Conservation (phyloP, 1,140 invertebrate species). For the Trichonephila clavipes region DNA sequence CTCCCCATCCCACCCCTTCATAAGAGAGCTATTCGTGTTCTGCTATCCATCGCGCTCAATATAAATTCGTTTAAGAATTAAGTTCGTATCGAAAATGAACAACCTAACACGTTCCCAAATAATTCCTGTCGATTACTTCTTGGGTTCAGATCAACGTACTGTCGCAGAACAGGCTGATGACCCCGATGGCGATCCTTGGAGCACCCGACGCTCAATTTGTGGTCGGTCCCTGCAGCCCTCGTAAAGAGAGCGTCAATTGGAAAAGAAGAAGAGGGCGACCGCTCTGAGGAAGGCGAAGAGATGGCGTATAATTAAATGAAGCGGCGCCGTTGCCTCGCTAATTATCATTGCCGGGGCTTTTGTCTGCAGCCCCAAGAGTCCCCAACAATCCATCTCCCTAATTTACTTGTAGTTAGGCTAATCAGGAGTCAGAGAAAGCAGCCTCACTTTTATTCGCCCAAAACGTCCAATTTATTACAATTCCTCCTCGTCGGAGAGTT, state of each 20-base stretch:
- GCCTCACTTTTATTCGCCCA: slow-evolving; percentile 52
- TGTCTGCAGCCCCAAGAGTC: slow-evolving; percentile 16
- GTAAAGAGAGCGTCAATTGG: slow-evolving; percentile 34
- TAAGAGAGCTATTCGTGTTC: no score
- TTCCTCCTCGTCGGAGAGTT: slow-evolving; percentile 60
- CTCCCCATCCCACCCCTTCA: no score
- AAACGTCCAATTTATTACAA: slow-evolving; percentile 66
- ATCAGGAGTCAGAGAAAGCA: slow-evolving; percentile 64
- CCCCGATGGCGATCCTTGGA: neutral
- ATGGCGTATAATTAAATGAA: slow-evolving; percentile 67
- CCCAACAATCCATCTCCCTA: slow-evolving; percentile 70
- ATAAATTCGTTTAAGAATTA: no score
- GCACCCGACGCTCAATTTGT: neutral
- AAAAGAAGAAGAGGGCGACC: slow-evolving; percentile 15
- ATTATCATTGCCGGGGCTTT: slow-evolving; percentile 73
- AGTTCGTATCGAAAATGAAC: no score
- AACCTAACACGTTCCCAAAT: no score
- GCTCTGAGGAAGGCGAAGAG: neutral
- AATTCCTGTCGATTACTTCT: no score
- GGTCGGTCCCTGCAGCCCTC: neutral
- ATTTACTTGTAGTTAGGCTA: slow-evolving; percentile 75
- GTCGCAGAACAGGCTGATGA: neutral
- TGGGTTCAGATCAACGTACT: no score
- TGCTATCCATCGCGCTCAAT: no score
- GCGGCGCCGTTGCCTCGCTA: slow-evolving; percentile 66